Evolutionary conservation across 2,113 vertebrate species (phyloP), one percentile per base, ranked within the genome.

Genomic region (Butorides virescens): DNA sequence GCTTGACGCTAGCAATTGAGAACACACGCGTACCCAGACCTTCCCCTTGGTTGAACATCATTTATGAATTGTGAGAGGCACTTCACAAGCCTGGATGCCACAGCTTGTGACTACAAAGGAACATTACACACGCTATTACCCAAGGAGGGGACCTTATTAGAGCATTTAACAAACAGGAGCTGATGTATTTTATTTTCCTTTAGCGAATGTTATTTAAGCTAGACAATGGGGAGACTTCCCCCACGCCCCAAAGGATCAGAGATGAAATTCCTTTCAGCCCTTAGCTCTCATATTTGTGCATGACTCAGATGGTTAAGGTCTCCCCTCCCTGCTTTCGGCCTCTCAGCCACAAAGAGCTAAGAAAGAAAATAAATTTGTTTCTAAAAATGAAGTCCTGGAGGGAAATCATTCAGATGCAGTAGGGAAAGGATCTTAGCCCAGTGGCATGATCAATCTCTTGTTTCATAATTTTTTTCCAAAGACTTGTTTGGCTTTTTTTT

Each of bases 181-280:
- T 76, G 95, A 61, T 72, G 67, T 18, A 25, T 49, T 93, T 75
- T 70, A 37, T 79, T 94, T 97, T 92, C 75, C 86, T 90, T 67
- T 19, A 52, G 61, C 1, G 0, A 92, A 79, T 23, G 58, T 61
- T 66, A 63, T 86, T 73, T 49, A 58, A 63, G 42, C 16, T 12
- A 39, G 63, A 93, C 94, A 97, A 93, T 91, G 91, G 72, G 90
- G 88, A 61, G 26, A 72, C 56, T 95, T 97, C 93, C 88, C 90
- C 92, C 92, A 71, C 61, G 1, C 90, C 94, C 88, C 47, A 3
- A 27, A 92, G 74, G 56, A 63, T 88, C 66, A 17, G 74, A 37
- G 49, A 62, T 22, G 78, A 71, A 96, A 95, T 91, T 95, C 88
- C 61, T 84, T n/a, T 50, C 76, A 68, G 72, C 26, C 37, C n/a